Conservation (phyloP, 2,888 invertebrate species). For the Megaustenia siamemsis region DNA sequence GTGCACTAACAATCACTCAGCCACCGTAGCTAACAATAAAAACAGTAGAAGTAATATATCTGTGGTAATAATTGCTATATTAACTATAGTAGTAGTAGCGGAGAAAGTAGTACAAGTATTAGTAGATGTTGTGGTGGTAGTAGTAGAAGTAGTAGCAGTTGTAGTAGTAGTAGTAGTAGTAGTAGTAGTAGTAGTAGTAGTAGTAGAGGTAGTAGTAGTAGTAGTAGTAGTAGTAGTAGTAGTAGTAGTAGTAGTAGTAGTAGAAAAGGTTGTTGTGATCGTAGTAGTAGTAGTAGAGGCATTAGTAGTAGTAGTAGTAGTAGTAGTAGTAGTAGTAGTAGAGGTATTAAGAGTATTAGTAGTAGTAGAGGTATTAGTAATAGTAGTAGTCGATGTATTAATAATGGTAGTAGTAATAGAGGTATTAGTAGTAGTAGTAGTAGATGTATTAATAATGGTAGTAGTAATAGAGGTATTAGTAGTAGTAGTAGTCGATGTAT, state of each 20-base stretch:
- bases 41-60: no score
- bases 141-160: not conserved
- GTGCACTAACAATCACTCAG: no score
- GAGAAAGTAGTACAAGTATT: not conserved
- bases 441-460: not conserved
- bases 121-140: not conserved
- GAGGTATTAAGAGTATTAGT: not conserved
- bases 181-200: not conserved
- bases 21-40: no score
- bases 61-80: no score
- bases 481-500: not conserved
- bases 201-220: slow-evolving; percentile 33
- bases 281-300: not conserved
- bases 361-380: not conserved
- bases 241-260: slow-evolving; percentile 31
- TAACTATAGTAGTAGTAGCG: not conserved
- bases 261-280: not conserved
- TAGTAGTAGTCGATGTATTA: not conserved
- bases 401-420: not conserved
- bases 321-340: slow-evolving; percentile 11
- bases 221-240: not conserved
- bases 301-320: slow-evolving; percentile 8
- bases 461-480: not conserved
- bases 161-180: slow-evolving; percentile 2
- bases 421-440: not conserved